phyloP scores from a whole-genome alignment of 2,797 vertebrate genomes.

The Pseudochromis fuscus region DNA sequence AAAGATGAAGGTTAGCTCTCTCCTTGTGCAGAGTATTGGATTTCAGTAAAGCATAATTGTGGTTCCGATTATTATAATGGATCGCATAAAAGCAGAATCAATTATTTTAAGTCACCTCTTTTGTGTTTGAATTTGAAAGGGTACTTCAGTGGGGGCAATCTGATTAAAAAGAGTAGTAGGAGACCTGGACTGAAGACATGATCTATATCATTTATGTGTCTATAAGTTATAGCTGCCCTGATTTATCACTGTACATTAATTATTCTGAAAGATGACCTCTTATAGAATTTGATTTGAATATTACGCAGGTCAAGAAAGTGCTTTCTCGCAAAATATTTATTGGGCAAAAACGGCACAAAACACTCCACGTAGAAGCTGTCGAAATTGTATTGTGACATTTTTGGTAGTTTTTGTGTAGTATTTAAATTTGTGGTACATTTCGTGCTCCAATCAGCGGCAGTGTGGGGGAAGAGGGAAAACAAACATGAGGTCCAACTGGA shows the following conservation, averaged over 20 bases:
- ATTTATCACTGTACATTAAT: conserved; percentile 83
- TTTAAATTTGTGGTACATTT: too few relatives aligned
- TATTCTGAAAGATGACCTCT: conserved; percentile 82
- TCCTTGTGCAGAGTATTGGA: conserved; percentile 59
- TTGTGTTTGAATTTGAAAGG: conserved; percentile 85
- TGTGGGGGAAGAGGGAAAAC: background rate
- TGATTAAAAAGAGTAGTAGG: conserved; percentile 85
- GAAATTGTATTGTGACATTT: background rate
- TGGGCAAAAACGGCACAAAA: conserved; percentile 15
- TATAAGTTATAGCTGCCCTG: conserved; percentile 79
- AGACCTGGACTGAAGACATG: conserved; percentile 78
- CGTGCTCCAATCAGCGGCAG: background rate
- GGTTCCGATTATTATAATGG: conserved; percentile 84
- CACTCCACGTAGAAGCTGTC: background rate
- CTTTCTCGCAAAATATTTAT: conserved; percentile 57
- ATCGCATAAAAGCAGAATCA: conserved; percentile 83
- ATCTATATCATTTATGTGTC: conserved; percentile 84
- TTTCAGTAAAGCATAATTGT: conserved; percentile 79
- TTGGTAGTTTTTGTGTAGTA: background rate
- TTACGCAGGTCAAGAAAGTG: conserved; percentile 64
- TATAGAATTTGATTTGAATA: conserved; percentile 80
- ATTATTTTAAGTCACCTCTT: conserved; percentile 86
- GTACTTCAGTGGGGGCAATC: conserved; percentile 74
- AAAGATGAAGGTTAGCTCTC: conserved; percentile 65
- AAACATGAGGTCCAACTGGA: background rate